Evolutionary conservation across 2,113 vertebrate genomes (phyloP), one percentile per base, ranked within the genome.

Genomic region (Taurulus bubalis): DNA sequence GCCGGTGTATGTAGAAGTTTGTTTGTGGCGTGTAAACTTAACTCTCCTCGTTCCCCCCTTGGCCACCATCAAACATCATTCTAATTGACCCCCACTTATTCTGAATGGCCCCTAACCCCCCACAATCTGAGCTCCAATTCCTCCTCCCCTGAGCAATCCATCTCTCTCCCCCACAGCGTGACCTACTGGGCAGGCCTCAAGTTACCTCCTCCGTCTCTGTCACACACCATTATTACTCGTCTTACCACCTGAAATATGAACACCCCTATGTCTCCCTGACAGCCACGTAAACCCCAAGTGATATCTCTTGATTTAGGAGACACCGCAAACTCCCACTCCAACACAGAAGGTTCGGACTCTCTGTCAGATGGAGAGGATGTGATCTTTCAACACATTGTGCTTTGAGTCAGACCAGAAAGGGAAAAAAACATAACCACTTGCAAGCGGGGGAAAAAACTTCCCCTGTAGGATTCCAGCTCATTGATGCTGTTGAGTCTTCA

Each of bases 171-270:
- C 87, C 89, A 89, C 87, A 62, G 87, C 12, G 55, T 90, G 91
- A 92, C 93, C 92, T 65, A 85, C 85, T 76, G 85, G 77, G 76
- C 90, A 74, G 85, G 89, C 88, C 78, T 93, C 91, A 64, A 78
- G 89, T 94, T 93, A 90, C 93, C 87, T 85, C 91, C 80, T 90
- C 89, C 67, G 88, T 94, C 90, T 93, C 91, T 87, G 89, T 94
- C 91, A 80, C 42, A 78, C 77, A 69, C 83, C 91, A 92, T 91
- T 92, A 94, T 89, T 86, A 79, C 90, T 89, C 67, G 76, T 89
- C 90, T 89, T 64, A 77, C 77, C 83, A 75, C 76, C 87, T 93
- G 91, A 94, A 91, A 94, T 91, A 93, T 87, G 89, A 92, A 89
- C 89, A 66, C 68, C 84, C 71, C 71, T 36, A 49, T 24, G 82